Evolutionary conservation across 2,797 vertebrate genomes (phyloP).

Genomic region (Forpus xanthops): DNA sequence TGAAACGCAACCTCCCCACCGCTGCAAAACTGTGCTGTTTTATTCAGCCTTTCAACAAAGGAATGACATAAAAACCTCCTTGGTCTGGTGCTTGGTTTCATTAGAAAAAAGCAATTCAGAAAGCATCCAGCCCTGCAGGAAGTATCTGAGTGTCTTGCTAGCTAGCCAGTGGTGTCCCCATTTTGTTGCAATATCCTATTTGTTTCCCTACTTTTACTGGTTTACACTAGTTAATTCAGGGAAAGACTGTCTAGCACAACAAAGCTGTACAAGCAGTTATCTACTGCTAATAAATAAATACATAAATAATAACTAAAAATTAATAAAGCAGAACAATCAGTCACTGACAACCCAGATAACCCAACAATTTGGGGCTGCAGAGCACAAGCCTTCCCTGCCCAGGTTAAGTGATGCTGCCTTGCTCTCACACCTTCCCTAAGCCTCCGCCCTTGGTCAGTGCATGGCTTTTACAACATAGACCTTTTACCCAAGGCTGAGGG

Average conservation of each 20-base stretch:
- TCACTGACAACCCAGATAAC: not conserved
- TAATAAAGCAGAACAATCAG: not conserved
- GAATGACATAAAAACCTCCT: not conserved
- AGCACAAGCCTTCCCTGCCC: not conserved
- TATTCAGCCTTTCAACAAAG: not conserved
- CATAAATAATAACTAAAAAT: not conserved
- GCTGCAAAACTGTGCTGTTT: not conserved
- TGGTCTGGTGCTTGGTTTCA: accelerated
- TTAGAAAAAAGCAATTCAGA: not conserved
- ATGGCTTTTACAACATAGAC: not conserved
- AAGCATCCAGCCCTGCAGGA: not conserved
- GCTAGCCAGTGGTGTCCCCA: not conserved
- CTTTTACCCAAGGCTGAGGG: not conserved
- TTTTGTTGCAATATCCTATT: not conserved
- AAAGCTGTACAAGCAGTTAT: not conserved
- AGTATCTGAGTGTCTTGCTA: not conserved
- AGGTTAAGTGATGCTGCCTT: not conserved
- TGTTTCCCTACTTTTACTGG: not conserved
- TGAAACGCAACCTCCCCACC: not conserved
- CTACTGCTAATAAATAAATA: not conserved
- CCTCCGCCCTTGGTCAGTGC: not conserved
- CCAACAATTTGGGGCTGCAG: not conserved
- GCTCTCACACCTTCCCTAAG: not conserved
- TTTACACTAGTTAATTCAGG: not conserved
- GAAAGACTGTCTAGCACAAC: not conserved